These are phyloP conservation scores for Forbesichthys papilliferus DNA, from an alignment of 2,113 vertebrate species.

Conservation along the genomic window DNA sequence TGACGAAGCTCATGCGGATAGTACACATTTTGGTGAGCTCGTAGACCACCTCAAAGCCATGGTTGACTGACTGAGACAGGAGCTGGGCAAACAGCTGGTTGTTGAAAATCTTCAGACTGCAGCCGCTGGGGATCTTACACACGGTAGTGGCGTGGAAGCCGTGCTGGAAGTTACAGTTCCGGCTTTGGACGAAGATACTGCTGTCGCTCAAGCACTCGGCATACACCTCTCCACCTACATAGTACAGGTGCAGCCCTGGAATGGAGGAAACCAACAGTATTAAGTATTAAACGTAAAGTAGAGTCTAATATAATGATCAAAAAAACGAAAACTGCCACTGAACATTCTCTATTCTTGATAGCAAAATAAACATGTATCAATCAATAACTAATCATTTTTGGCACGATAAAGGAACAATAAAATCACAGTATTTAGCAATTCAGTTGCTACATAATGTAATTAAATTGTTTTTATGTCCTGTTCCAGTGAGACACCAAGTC, in stretches of 20 bases:
- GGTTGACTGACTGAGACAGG: constrained; percentile 94
- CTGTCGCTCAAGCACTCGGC: constrained; percentile 97
- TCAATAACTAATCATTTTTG: too few species aligned
- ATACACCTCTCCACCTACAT: constrained; percentile 94
- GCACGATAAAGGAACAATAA: background rate
- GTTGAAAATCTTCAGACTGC: constrained; percentile 98
- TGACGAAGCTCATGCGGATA: constrained; percentile 97
- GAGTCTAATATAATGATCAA: too few species aligned
- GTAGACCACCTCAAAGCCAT: constrained; percentile 96
- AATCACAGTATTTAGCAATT: background rate
- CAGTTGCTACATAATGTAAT: background rate
- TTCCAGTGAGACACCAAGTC: constrained; percentile 22
- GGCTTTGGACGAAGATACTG: constrained; percentile 98
- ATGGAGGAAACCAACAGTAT: background rate
- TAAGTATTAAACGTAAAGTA: too few species aligned
- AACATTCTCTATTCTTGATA: too few species aligned
- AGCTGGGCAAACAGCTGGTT: constrained; percentile 98
- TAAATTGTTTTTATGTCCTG: constrained; percentile 17
- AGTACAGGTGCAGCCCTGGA: constrained; percentile 92
- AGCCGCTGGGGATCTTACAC: constrained; percentile 98
- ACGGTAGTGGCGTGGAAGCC: constrained; percentile 96
- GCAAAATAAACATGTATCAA: too few species aligned
- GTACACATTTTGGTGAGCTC: constrained; percentile 99
- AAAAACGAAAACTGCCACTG: too few species aligned
- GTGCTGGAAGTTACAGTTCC: constrained; percentile 98